These are phyloP conservation scores for Monochamus saltuarius DNA, from an alignment of 1,140 invertebrate genomes.

Conservation along the genomic window DNA sequence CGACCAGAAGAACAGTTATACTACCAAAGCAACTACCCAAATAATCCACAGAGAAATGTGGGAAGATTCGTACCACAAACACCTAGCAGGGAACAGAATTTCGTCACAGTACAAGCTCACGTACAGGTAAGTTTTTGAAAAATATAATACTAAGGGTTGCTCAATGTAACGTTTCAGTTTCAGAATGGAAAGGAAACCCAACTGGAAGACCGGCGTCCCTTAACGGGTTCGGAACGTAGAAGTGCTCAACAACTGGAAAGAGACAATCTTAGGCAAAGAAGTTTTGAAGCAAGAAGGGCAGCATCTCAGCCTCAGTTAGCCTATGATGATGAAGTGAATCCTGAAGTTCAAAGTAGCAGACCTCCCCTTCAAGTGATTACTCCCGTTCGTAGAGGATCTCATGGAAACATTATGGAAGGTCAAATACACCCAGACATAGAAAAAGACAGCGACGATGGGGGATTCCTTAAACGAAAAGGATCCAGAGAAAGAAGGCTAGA, in stretches of 20 bases:
- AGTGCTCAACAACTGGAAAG: slow-evolving; percentile 62
- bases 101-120: slow-evolving; percentile 1
- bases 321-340: slow-evolving; percentile 55
- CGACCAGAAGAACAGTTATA: slow-evolving; percentile 52
- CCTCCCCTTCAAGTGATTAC: slow-evolving; percentile 49
- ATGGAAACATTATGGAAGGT: slow-evolving; percentile 59
- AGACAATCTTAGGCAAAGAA: slow-evolving; percentile 57
- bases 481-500: slow-evolving; percentile 19
- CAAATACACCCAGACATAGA: slow-evolving; percentile 48
- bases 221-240: slow-evolving; percentile 41
- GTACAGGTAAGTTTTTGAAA: slow-evolving; percentile 1
- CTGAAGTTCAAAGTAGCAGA: slow-evolving; percentile 41
- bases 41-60: slow-evolving; percentile 1
- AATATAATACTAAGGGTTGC: background rate
- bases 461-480: slow-evolving; percentile 51
- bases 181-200: slow-evolving; percentile 21
- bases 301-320: slow-evolving; percentile 67
- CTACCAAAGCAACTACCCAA: slow-evolving; percentile 35
- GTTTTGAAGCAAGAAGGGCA: slow-evolving; percentile 59
- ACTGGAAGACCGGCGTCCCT: slow-evolving; percentile 8
- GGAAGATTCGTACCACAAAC: slow-evolving; percentile 13
- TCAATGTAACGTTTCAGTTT: slow-evolving; percentile 19
- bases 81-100: slow-evolving; percentile 10
- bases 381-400: slow-evolving; percentile 56
- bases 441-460: slow-evolving; percentile 61